Evolutionary conservation across 2,113 vertebrate species (phyloP).

Genomic region (Serilophus lunatus): DNA sequence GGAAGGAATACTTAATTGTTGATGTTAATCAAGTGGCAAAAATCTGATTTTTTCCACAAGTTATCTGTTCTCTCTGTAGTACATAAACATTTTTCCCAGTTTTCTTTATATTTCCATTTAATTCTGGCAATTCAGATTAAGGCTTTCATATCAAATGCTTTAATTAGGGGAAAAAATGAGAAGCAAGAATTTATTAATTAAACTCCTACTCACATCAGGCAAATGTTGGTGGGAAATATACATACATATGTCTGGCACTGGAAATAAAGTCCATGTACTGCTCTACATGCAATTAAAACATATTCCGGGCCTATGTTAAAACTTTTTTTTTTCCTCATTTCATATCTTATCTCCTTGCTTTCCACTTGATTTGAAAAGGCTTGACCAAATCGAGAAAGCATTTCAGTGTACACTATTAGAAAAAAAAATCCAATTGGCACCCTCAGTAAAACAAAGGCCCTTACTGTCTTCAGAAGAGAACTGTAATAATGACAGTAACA

Average conservation of each 20-base stretch:
- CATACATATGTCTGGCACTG: background rate
- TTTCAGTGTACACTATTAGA: background rate
- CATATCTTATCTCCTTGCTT: background rate
- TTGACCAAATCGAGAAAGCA: background rate
- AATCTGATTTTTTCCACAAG: background rate
- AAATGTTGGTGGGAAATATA: background rate
- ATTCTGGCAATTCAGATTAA: background rate
- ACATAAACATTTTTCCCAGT: background rate
- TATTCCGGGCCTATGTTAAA: background rate
- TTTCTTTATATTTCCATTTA: background rate
- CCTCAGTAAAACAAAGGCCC: background rate
- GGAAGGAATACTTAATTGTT: slow-evolving; percentile 19
- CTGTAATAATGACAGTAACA: background rate
- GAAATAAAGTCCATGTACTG: background rate
- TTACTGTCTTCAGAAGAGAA: background rate
- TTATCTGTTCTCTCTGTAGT: background rate
- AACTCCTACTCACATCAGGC: background rate
- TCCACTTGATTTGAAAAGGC: background rate
- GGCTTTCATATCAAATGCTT: background rate
- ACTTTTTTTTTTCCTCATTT: background rate
- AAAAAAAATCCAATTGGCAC: background rate
- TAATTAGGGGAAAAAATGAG: background rate
- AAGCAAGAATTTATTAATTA: background rate
- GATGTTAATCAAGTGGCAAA: background rate
- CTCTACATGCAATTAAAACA: background rate